Conservation (phyloP, 2,797 vertebrate genomes). For the Tapera naevia region DNA sequence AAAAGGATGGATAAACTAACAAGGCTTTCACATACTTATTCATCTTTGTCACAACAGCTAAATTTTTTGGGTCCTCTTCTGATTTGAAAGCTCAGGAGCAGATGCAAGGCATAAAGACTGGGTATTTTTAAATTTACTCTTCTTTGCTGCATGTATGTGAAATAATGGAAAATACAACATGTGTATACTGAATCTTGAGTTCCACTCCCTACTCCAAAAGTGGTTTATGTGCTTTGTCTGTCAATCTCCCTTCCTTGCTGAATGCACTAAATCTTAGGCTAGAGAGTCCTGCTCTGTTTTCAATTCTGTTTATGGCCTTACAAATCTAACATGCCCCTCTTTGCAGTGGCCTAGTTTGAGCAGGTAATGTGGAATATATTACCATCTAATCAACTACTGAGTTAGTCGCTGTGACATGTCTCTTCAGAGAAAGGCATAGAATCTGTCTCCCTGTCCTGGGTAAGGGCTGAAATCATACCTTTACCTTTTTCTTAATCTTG, state of each 20-base stretch:
- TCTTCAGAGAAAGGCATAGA: background rate
- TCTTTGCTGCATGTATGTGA: background rate
- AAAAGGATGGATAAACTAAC: background rate
- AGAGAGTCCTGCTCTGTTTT: background rate
- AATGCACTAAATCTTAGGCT: background rate
- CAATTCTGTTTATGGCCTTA: background rate
- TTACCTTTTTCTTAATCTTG: background rate
- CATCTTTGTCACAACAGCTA: background rate
- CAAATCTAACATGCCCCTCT: background rate
- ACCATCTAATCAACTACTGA: background rate
- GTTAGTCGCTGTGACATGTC: background rate
- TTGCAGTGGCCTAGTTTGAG: background rate
- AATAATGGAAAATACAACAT: background rate
- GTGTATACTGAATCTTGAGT: background rate
- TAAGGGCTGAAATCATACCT: background rate
- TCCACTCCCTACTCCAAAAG: background rate
- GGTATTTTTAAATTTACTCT: background rate
- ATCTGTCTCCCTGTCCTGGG: background rate
- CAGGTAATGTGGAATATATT: background rate
- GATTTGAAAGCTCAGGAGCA: background rate
- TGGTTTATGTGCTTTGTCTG: background rate
- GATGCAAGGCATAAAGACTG: background rate
- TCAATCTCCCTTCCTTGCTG: background rate
- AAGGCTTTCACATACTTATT: background rate
- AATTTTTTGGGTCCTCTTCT: background rate